Base-by-base conservation (phyloP, 2,888 invertebrate species). In the Syritta pipiens region DNA sequence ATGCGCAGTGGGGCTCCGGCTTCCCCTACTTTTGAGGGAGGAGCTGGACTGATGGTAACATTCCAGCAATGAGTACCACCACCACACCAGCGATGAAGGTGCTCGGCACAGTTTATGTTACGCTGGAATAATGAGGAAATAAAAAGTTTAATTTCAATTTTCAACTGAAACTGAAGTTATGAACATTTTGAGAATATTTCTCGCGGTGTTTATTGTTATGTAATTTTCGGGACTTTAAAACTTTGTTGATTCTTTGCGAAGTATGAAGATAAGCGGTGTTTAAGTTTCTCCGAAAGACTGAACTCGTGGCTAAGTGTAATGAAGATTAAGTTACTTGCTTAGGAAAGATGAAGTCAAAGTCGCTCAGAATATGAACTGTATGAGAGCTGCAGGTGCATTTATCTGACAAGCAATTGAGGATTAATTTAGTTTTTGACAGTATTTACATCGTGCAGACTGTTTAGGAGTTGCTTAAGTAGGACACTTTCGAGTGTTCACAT, bases 121-220 rank as follows among this genome's bases (percentile, higher is more conserved):
- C 2, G 24, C 17, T 71, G 65, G 60, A 77, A 62, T 55, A 72
- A 65, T 65, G 65, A 59, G 37, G 30, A 60, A 68, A 62, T 51
- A 79, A 79, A 62, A 74, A 74, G 35, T 62, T 67, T 57, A 62
- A 68, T 79, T 74, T 74, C 60, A 67, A 74, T 74, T 67, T 72
- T 49, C 65, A 49, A 30, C 49, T 57, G 60, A 32, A 62, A 46
- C 44, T 60, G 19, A 62, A 67, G 44, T 74, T 67, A 67, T 67
- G 65, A 62, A 62, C 53, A 32, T 32, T 35, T 55, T 53, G 20
- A 30, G 19, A 49, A 79, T 42, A 68, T 35, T 79, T 37, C 51
- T 40, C 48, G 51, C 48, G 59, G 35, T 65, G 40, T 72, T 77
- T 72, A 67, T 79, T 79, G 67, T 74, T 68, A 74, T 79, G 79